phyloP scores from a whole-genome alignment of 37 sponge, comb jelly and placozoan genomes.

The Corticium candelabrum region DNA sequence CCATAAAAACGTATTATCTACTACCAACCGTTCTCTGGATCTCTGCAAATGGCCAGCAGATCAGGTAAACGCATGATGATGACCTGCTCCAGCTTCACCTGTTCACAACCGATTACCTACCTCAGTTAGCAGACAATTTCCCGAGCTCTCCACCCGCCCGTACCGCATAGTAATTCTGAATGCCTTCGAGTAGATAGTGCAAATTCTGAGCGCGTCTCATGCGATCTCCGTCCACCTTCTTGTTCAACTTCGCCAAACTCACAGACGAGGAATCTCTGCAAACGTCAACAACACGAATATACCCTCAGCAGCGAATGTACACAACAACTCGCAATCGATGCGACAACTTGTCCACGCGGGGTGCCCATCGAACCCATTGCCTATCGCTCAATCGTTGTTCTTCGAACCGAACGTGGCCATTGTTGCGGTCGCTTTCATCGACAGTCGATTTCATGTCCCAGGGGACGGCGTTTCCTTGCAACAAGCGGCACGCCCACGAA shows the following conservation, averaged over 20 bases:
- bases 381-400: too few species aligned
- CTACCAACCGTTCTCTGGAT: constrained; percentile 46
- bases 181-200: not conserved
- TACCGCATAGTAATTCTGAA: not conserved
- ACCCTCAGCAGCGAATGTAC: too few species aligned
- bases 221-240: not conserved
- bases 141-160: not conserved
- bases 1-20: not conserved
- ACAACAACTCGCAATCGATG: too few species aligned
- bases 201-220: not conserved
- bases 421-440: too few species aligned
- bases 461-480: too few species aligned
- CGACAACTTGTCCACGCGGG: too few species aligned
- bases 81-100: constrained; percentile 43
- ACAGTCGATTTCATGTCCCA: too few species aligned
- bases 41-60: constrained; percentile 29
- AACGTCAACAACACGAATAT: too few species aligned
- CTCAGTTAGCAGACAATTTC: not conserved
- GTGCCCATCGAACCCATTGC: too few species aligned
- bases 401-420: too few species aligned
- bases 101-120: not conserved
- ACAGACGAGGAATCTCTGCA: not conserved
- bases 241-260: not conserved
- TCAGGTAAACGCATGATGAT: constrained; percentile 59
- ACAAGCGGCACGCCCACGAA: too few species aligned